phyloP scores from a whole-genome alignment of 2,797 vertebrate species.

The Phoeniculus purpureus region DNA sequence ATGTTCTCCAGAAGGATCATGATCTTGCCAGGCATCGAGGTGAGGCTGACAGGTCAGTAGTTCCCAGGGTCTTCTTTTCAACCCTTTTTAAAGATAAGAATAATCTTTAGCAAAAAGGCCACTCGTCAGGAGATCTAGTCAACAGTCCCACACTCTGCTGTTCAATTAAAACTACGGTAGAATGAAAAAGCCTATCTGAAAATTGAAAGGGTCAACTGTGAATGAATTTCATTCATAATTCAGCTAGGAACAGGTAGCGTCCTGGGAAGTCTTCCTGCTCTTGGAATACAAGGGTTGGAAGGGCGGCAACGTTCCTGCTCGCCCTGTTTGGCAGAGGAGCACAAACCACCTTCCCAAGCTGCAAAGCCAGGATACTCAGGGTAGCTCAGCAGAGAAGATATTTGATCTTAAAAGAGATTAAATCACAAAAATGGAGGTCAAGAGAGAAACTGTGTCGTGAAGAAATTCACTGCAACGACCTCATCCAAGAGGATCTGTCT shows the following conservation, averaged over 20 bases:
- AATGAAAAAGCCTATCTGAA: not conserved
- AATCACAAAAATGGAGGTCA: constrained; percentile 41
- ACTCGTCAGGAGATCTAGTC: not conserved
- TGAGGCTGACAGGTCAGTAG: too few relatives aligned
- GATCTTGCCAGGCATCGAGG: too few relatives aligned
- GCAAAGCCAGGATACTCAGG: constrained; percentile 43
- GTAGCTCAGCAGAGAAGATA: constrained; percentile 9
- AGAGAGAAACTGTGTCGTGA: constrained; percentile 14
- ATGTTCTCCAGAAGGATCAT: too few relatives aligned
- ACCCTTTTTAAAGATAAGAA: not conserved
- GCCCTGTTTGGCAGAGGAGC: constrained; percentile 51
- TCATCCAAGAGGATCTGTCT: not conserved
- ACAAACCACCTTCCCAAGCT: constrained; percentile 47
- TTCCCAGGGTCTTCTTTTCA: too few relatives aligned
- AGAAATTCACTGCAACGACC: not conserved
- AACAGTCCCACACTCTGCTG: not conserved
- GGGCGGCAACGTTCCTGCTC: not conserved
- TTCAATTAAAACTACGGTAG: not conserved
- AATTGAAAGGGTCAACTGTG: not conserved
- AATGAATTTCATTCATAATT: not conserved
- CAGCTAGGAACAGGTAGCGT: not conserved
- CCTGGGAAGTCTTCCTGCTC: not conserved
- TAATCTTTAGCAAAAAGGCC: not conserved
- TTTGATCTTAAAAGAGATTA: constrained; percentile 49
- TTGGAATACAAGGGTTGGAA: constrained; percentile 8